These are phyloP conservation scores for Drosophila setifemur DNA, from an alignment of 1,140 invertebrate species.

Conservation along the genomic window DNA sequence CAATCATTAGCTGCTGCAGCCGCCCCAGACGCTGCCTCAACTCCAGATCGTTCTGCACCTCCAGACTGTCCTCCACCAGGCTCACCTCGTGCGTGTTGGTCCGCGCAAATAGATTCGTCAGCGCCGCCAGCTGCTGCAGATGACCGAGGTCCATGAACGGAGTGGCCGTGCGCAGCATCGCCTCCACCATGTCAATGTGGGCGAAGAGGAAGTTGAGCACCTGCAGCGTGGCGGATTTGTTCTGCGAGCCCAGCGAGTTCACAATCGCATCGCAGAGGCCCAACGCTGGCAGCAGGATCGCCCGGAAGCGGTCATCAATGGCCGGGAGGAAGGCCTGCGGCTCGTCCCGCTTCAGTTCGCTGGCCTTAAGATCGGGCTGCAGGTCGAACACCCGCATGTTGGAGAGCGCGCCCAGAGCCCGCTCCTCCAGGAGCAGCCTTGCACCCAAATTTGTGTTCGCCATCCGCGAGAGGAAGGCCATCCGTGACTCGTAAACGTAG, in stretches of 20 bases:
- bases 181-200: constrained; percentile 91
- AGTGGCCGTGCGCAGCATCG: constrained; percentile 87
- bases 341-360: constrained; percentile 22
- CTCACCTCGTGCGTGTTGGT: constrained; percentile 83
- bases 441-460: constrained; percentile 89
- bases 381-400: constrained; percentile 90
- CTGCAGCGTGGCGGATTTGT: constrained; percentile 91
- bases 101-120: constrained; percentile 91
- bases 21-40: constrained; percentile 85
- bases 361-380: constrained; percentile 87
- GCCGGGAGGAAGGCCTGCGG: constrained; percentile 85
- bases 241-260: constrained; percentile 91
- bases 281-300: constrained; percentile 91
- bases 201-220: constrained; percentile 90
- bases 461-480: constrained; percentile 90
- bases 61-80: constrained; percentile 43
- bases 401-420: constrained; percentile 88
- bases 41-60: constrained; percentile 82
- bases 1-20: constrained; percentile 88
- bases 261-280: constrained; percentile 91
- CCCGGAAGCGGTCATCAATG: constrained; percentile 88
- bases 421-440: constrained; percentile 89
- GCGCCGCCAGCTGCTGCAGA: constrained; percentile 88
- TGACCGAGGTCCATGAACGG: constrained; percentile 85
- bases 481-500: constrained; percentile 94